These are phyloP conservation scores for Arbacia lixula DNA, from an alignment of 53 echinoderm and acorn worm species.

Conservation along the genomic window DNA sequence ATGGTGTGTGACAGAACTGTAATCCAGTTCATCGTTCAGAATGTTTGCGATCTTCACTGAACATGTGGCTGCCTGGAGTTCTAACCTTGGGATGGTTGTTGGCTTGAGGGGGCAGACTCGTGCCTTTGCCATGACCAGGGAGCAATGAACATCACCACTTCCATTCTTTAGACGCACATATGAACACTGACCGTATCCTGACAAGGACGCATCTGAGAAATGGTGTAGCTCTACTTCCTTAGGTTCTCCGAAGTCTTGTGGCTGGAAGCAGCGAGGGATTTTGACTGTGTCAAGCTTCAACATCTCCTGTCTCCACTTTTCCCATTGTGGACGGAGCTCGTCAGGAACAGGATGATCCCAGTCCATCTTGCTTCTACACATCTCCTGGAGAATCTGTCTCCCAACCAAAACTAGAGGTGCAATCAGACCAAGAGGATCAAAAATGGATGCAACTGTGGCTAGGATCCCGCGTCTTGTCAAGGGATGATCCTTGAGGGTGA, in stretches of 20 bases:
- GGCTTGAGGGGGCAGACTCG: too few relatives aligned
- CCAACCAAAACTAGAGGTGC: conserved; percentile 49
- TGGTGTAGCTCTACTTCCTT: conserved; percentile 36
- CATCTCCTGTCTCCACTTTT: conserved; percentile 58
- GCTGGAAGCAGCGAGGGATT: conserved; percentile 56
- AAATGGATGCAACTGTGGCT: conserved; percentile 59
- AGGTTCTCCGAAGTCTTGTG: conserved; percentile 28
- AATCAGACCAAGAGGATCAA: conserved; percentile 62
- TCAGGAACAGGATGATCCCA: conserved; percentile 61
- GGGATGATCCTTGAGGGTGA: conserved; percentile 6
- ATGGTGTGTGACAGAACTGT: too few relatives aligned
- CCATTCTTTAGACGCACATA: too few relatives aligned
- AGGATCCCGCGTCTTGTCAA: conserved; percentile 52
- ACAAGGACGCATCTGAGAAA: too few relatives aligned
- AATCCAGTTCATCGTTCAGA: too few relatives aligned
- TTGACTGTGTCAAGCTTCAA: conserved; percentile 30
- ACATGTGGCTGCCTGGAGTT: too few relatives aligned
- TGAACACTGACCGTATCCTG: too few relatives aligned
- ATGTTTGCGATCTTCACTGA: too few relatives aligned
- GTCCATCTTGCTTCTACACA: conserved; percentile 43
- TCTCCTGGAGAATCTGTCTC: conserved; percentile 51
- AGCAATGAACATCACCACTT: too few relatives aligned
- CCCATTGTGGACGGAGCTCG: conserved; percentile 46
- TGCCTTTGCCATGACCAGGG: too few relatives aligned
- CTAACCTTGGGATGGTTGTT: too few relatives aligned